Evolutionary conservation across 2,888 invertebrate species (phyloP).

Genomic region (Drosophila sordidula): DNA sequence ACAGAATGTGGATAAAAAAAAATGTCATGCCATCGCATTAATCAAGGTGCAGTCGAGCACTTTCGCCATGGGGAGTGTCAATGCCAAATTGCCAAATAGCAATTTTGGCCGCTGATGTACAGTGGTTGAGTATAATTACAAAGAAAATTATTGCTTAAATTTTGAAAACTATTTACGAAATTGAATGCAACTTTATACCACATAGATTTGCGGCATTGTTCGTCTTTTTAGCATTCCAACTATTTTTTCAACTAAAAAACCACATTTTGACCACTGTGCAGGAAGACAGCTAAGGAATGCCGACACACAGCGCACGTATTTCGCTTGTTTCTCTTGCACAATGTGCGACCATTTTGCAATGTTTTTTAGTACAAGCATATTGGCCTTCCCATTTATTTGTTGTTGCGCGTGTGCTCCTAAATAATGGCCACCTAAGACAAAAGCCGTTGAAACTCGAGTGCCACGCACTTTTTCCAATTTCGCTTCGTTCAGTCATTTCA

Average conservation of each 20-base stretch:
- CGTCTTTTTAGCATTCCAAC: neutral
- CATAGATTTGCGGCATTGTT: neutral
- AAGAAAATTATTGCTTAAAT: neutral
- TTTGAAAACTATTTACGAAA: neutral
- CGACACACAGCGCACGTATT: slow-evolving; percentile 57
- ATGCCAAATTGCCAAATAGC: slow-evolving; percentile 44
- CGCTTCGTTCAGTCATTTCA: slow-evolving; percentile 42
- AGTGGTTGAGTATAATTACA: slow-evolving; percentile 5
- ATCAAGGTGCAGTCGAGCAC: slow-evolving; percentile 67
- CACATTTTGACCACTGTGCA: slow-evolving; percentile 29
- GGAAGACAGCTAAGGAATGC: slow-evolving; percentile 16
- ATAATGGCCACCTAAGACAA: slow-evolving; percentile 67
- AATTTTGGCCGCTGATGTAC: slow-evolving; percentile 23
- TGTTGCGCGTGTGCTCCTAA: slow-evolving; percentile 63
- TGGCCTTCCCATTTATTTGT: slow-evolving; percentile 25
- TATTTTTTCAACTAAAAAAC: neutral
- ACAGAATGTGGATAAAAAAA: neutral
- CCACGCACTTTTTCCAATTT: slow-evolving; percentile 51
- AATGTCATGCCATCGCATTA: slow-evolving; percentile 59
- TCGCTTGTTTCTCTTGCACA: slow-evolving; percentile 45
- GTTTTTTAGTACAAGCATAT: slow-evolving; percentile 21
- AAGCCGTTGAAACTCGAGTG: slow-evolving; percentile 29
- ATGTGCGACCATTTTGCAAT: slow-evolving; percentile 53
- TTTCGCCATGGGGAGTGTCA: slow-evolving; percentile 35
- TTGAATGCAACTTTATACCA: neutral